Evolutionary conservation across 1,140 invertebrate genomes (phyloP).

Genomic region (Brachionus paranguensis): DNA sequence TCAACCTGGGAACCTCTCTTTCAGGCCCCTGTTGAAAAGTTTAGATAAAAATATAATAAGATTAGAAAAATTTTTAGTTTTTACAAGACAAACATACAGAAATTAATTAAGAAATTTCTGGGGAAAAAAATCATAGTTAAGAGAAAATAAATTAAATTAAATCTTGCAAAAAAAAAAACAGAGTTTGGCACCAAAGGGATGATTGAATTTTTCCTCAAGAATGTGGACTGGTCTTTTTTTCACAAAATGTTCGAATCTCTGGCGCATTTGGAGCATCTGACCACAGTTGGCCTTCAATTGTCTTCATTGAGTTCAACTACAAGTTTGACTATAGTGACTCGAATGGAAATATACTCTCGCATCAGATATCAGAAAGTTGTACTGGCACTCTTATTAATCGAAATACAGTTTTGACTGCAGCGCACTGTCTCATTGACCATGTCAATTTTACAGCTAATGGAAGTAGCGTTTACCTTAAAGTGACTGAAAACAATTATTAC

Average conservation of each 20-base stretch:
- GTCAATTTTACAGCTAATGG: background rate
- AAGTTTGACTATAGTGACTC: background rate
- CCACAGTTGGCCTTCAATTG: background rate
- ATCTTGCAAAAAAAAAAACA: background rate
- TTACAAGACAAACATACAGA: too few species aligned
- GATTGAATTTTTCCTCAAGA: background rate
- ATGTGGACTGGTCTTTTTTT: background rate
- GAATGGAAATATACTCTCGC: background rate
- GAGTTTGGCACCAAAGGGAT: too few species aligned
- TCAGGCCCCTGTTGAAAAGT: too few species aligned
- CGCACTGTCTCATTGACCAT: background rate
- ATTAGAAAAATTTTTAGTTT: too few species aligned
- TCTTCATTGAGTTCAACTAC: background rate
- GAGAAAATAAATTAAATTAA: too few species aligned
- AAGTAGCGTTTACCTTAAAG: background rate
- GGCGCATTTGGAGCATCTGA: background rate
- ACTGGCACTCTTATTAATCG: background rate
- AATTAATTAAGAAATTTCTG: too few species aligned
- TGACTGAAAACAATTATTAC: background rate
- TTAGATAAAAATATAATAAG: too few species aligned
- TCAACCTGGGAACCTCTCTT: too few species aligned
- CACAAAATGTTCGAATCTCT: background rate
- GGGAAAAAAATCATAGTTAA: too few species aligned
- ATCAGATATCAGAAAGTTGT: background rate
- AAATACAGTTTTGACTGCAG: slow-evolving; percentile 15